phyloP scores from a whole-genome alignment of 2,888 invertebrate genomes.

The Venusia cambrica region DNA sequence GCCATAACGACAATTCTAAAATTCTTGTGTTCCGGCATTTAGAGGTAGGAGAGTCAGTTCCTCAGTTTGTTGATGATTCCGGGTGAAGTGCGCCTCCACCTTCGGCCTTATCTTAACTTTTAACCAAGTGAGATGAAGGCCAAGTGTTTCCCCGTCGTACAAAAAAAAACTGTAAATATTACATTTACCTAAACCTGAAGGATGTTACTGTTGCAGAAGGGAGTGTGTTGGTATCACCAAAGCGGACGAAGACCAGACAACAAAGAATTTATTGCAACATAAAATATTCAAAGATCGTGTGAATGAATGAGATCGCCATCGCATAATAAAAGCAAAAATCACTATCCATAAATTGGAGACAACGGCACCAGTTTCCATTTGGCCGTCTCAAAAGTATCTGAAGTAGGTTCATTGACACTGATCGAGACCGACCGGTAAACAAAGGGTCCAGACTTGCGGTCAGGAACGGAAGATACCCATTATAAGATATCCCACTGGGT shows the following conservation, averaged over 20 bases:
- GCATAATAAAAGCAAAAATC: conserved; percentile 20
- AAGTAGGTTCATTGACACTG: conserved; percentile 47
- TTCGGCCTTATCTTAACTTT: too few species aligned
- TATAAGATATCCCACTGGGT: conserved; percentile 44
- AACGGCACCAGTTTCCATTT: conserved; percentile 23
- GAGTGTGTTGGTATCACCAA: conserved; percentile 1
- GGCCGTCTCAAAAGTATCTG: conserved; percentile 30
- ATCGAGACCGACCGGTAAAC: conserved; percentile 40
- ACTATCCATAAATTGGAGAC: conserved; percentile 21
- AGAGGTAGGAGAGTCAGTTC: too few species aligned
- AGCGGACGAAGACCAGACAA: conserved; percentile 7
- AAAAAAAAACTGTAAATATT: too few species aligned
- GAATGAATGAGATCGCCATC: conserved; percentile 9
- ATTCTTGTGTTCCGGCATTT: too few species aligned
- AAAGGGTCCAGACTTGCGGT: conserved; percentile 48
- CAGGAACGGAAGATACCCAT: conserved; percentile 54
- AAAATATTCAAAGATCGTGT: conserved; percentile 16
- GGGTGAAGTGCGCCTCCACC: too few species aligned
- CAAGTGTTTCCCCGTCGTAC: too few species aligned
- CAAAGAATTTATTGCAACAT: conserved; percentile 12
- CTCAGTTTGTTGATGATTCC: too few species aligned
- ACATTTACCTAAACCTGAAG: too few species aligned
- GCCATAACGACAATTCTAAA: too few species aligned
- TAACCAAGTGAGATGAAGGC: too few species aligned
- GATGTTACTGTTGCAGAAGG: too few species aligned